Conservation (phyloP, 2,888 invertebrate genomes). For the Scelioninae gen. 1 region DNA sequence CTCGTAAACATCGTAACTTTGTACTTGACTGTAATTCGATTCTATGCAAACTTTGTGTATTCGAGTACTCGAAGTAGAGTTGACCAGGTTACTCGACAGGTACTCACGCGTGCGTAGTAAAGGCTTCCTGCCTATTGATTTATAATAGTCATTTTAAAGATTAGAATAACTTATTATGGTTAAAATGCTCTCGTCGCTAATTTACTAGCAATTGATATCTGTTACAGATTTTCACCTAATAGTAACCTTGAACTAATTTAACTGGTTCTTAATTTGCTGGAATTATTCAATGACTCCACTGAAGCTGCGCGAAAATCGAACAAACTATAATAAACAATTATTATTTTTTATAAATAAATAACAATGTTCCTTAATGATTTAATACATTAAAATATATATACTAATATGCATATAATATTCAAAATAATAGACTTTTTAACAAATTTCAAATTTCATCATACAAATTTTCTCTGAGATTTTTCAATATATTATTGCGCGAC, state of each 20-base stretch:
- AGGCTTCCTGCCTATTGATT: constrained; percentile 64
- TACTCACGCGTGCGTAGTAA: constrained; percentile 66
- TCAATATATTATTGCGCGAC: too few species aligned
- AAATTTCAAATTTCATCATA: too few species aligned
- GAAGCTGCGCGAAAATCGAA: neutral
- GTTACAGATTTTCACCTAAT: neutral
- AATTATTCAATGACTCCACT: neutral
- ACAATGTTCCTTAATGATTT: too few species aligned
- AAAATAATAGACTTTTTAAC: too few species aligned
- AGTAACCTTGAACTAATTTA: constrained; percentile 37
- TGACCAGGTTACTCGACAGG: constrained; percentile 70
- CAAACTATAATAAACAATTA: neutral
- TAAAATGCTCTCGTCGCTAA: constrained; percentile 7
- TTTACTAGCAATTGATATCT: constrained; percentile 2
- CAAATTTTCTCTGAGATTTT: too few species aligned
- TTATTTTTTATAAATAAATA: too few species aligned
- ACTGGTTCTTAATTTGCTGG: constrained; percentile 6
- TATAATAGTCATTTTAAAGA: constrained; percentile 64
- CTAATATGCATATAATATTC: too few species aligned
- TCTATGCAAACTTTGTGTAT: constrained; percentile 65
- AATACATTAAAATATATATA: too few species aligned
- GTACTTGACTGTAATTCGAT: constrained; percentile 68
- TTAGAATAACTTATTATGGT: constrained; percentile 51
- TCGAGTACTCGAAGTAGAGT: constrained; percentile 56
- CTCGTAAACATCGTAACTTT: constrained; percentile 68